Base-by-base conservation (phyloP, 2,888 invertebrate genomes). In the Belgica antarctica region DNA sequence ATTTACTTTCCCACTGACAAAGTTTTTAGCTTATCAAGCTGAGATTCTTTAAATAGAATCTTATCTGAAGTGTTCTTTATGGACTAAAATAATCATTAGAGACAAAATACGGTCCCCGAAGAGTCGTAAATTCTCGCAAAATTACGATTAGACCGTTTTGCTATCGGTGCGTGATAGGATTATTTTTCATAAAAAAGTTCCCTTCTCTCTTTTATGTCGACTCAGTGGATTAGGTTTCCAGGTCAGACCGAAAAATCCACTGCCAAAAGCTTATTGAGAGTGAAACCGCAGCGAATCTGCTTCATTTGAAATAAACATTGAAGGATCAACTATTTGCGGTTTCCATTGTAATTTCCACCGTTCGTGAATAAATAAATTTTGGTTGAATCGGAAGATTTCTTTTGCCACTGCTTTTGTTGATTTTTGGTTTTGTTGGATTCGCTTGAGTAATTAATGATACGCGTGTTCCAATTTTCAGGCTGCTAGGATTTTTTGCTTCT, bases 41-140 rank as follows among this genome's bases (percentile, higher is more conserved):
- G n/a, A n/a, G n/a, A n/a, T n/a, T n/a, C n/a, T n/a, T n/a, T n/a
- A n/a, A n/a, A n/a, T n/a, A n/a, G n/a, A n/a, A n/a, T n/a, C n/a
- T n/a, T n/a, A n/a, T n/a, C n/a, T n/a, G n/a, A n/a, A n/a, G n/a
- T n/a, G n/a, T n/a, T n/a, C n/a, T n/a, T n/a, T n/a, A n/a, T n/a
- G n/a, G n/a, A n/a, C n/a, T n/a, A n/a, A n/a, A n/a, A n/a, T n/a
- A 41, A 41, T 41, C 12, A 41, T 41, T 41, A n/a, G n/a, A 41
- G 10, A 15, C 41, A 41, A n/a, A n/a, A n/a, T n/a, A n/a, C n/a
- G n/a, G 2, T 41, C 8, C 41, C 15, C n/a, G 41, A 10, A 41
- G 34, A 41, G 41, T 41, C 41, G 41, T 41, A 41, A 41, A 41
- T 41, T 41, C n/a, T n/a, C 41, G n/a, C n/a, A n/a, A n/a, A n/a